phyloP scores from a whole-genome alignment of 2,888 invertebrate genomes.

The Caenorhabditis zanzibari region DNA sequence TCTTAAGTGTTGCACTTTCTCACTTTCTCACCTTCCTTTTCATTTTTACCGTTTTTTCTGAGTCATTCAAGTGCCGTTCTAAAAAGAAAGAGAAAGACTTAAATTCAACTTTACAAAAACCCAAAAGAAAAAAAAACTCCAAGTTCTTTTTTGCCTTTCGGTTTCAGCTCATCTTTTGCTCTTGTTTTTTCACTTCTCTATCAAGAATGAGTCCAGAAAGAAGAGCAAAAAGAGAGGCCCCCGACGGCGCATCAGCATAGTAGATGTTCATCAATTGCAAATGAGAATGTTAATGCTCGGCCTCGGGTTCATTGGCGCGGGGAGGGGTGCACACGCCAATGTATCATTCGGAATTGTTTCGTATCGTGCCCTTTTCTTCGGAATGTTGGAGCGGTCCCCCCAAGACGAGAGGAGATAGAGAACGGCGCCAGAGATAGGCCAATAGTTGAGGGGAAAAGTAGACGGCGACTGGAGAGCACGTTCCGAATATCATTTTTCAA shows the following conservation, averaged over 20 bases:
- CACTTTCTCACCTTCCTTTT: not conserved
- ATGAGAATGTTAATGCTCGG: conserved; percentile 69
- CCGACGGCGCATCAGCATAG: conserved; percentile 58
- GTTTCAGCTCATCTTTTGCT: conserved; percentile 44
- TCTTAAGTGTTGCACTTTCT: conserved; percentile 31
- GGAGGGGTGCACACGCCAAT: conserved; percentile 55
- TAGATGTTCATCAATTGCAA: conserved; percentile 71
- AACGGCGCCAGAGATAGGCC: conserved; percentile 33
- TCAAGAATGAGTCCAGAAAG: conserved; percentile 42
- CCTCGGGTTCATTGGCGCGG: conserved; percentile 56
- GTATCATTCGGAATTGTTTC: conserved; percentile 59
- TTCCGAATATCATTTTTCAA: conserved; percentile 61
- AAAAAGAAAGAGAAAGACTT: conserved; percentile 12
- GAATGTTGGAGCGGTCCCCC: conserved; percentile 1
- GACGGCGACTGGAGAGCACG: not conserved
- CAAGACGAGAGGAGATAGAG: not conserved
- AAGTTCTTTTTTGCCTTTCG: conserved; percentile 36
- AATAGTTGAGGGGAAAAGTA: not conserved
- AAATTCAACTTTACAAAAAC: conserved; percentile 27
- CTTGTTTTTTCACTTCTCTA: conserved; percentile 37
- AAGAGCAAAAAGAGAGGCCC: not conserved
- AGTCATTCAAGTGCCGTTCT: too few relatives aligned
- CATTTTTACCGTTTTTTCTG: not conserved
- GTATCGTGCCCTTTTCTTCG: conserved; percentile 50
- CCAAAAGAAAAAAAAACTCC: conserved; percentile 31